Conservation (phyloP, 1,140 invertebrate genomes). For the Protaetia brevitarsis region DNA sequence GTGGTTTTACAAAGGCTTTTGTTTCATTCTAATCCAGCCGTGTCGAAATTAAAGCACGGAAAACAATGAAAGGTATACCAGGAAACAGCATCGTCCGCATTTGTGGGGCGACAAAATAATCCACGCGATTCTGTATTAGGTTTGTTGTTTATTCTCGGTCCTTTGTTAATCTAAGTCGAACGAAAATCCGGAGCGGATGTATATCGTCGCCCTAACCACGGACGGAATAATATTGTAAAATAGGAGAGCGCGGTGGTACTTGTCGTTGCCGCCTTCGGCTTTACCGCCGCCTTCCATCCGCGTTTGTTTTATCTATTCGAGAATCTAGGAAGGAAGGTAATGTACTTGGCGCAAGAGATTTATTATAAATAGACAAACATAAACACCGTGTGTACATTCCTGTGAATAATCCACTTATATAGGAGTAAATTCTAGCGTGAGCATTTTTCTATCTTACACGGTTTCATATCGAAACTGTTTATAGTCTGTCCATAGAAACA, state of each 20-base stretch:
- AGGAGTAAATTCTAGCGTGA: too few relatives aligned
- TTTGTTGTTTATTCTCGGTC: constrained; percentile 15
- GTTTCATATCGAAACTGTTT: background rate
- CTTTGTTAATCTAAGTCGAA: constrained; percentile 18
- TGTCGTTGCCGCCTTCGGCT: background rate
- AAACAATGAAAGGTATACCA: constrained; percentile 10
- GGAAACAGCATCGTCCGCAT: constrained; percentile 11
- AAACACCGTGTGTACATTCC: background rate
- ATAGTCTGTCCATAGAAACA: background rate
- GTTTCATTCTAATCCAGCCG: background rate
- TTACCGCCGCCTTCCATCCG: background rate
- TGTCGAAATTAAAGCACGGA: constrained; percentile 11
- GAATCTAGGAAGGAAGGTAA: background rate
- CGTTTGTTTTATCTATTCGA: background rate
- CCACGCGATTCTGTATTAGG: background rate
- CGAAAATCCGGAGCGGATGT: constrained; percentile 2
- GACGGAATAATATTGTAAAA: background rate
- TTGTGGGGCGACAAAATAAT: constrained; percentile 20
- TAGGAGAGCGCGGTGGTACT: background rate
- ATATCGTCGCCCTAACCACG: background rate
- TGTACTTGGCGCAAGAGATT: background rate
- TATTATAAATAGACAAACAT: constrained; percentile 16
- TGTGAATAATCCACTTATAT: background rate
- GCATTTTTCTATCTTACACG: background rate
- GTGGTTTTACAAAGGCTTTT: background rate